These are phyloP conservation scores for Ceryle rudis DNA, from an alignment of 2,797 vertebrate genomes.

Conservation along the genomic window DNA sequence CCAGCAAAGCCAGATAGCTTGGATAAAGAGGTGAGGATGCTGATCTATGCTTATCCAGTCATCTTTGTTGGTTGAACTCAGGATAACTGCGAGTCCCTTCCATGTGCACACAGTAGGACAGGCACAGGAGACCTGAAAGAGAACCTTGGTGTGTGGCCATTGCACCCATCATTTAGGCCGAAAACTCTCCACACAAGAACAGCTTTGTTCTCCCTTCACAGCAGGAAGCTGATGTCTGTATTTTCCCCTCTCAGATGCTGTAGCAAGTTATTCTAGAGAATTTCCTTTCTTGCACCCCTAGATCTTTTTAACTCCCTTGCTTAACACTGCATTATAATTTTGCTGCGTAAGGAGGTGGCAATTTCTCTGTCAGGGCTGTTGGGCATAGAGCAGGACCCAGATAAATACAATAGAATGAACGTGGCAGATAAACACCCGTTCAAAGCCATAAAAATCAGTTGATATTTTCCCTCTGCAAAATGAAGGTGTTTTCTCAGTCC, in stretches of 20 bases:
- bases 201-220: background rate
- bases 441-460: background rate
- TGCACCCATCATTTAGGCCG: background rate
- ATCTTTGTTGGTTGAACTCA: background rate
- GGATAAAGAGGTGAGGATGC: background rate
- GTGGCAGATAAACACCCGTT: background rate
- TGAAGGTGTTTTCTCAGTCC: background rate
- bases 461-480: background rate
- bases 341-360: background rate
- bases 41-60: background rate
- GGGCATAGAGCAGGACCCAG: background rate
- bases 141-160: background rate
- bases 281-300: background rate
- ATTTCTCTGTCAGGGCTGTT: background rate
- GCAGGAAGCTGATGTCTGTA: background rate
- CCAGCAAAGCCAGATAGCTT: background rate
- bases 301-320: background rate
- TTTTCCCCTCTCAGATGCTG: background rate
- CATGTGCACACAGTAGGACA: rapidly evolving
- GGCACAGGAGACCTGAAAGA: background rate
- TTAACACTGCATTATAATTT: background rate
- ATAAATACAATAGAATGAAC: background rate
- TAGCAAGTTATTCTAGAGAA: background rate
- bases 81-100: background rate
- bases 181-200: background rate